These are phyloP conservation scores for Cyaniris semiargus DNA, from an alignment of 2,888 invertebrate species.

Conservation along the genomic window DNA sequence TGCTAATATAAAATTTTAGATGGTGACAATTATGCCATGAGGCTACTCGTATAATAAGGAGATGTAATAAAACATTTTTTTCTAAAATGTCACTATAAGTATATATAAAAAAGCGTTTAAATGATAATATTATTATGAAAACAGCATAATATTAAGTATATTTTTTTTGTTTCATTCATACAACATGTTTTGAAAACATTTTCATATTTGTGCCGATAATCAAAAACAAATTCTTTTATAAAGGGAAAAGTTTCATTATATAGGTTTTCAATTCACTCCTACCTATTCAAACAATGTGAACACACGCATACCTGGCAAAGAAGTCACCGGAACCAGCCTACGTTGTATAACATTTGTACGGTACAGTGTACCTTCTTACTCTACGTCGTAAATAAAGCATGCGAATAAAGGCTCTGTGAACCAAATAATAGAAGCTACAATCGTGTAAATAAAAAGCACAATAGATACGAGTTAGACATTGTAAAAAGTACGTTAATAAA, in stretches of 20 bases:
- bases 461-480: slow-evolving; percentile 30
- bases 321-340: slow-evolving; percentile 52
- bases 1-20: too few relatives aligned
- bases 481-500: slow-evolving; percentile 45
- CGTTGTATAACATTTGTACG: slow-evolving; percentile 41
- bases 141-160: too few relatives aligned
- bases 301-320: slow-evolving; percentile 46
- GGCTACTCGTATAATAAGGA: too few relatives aligned
- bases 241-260: neutral
- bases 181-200: too few relatives aligned
- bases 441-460: slow-evolving; percentile 19
- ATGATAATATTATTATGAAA: too few relatives aligned
- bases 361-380: neutral
- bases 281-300: slow-evolving; percentile 40
- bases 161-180: too few relatives aligned
- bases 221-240: neutral
- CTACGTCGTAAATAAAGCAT: neutral
- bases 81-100: too few relatives aligned
- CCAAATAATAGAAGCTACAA: slow-evolving; percentile 2
- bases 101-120: too few relatives aligned
- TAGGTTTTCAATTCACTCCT: slow-evolving; percentile 12
- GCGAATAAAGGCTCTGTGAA: neutral
- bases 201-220: neutral
- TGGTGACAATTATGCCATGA: too few relatives aligned
- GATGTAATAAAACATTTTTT: too few relatives aligned